Percentiles rank a stretch among this genome's conserved stretches.
These are phyloP conservation scores for Azemiops feae DNA, from an alignment of 2,113 vertebrate species.

Conservation along the genomic window DNA sequence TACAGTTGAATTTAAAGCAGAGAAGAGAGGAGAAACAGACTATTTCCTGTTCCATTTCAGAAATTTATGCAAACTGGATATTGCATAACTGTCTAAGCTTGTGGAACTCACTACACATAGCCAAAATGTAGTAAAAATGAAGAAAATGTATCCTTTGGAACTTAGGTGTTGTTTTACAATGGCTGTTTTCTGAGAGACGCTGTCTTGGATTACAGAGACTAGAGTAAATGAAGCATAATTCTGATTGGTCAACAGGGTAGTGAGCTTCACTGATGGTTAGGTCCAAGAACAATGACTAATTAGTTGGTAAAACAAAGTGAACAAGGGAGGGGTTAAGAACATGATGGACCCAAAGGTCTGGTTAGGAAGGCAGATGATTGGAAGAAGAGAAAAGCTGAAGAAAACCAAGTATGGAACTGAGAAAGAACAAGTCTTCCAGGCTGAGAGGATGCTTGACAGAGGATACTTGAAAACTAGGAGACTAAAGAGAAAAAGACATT, in stretches of 20 bases:
- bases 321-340: background rate
- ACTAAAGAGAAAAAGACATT: background rate
- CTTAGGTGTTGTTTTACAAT: background rate
- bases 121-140: background rate
- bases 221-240: background rate
- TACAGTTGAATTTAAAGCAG: background rate
- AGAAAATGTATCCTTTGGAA: background rate
- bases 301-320: background rate
- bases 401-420: background rate
- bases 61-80: background rate
- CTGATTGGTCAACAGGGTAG: background rate
- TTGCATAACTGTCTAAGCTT: background rate
- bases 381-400: background rate
- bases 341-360: background rate
- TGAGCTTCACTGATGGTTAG: background rate
- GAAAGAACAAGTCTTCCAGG: background rate
- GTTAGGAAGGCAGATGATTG: background rate
- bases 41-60: background rate
- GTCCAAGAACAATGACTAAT: background rate
- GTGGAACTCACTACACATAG: background rate
- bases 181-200: background rate
- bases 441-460: background rate
- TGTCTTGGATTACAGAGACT: background rate
- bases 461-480: background rate
- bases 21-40: too few species aligned